Evolutionary conservation across 2,113 vertebrate species (phyloP).

Genomic region (Menidia beryllina): DNA sequence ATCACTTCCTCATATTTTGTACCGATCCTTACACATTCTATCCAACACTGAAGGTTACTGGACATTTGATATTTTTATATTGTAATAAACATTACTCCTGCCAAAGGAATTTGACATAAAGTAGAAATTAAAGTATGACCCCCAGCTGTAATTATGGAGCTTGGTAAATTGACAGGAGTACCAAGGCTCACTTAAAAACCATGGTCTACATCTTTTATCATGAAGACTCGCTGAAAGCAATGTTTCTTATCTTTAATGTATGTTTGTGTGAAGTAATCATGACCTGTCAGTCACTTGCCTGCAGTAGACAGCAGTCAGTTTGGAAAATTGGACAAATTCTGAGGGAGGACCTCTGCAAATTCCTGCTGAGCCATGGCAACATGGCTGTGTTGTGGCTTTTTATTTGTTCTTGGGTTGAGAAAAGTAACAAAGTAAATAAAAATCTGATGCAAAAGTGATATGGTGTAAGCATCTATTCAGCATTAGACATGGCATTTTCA

Average conservation of each 20-base stretch:
- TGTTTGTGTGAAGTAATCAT: not conserved
- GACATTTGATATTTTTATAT: constrained; percentile 36
- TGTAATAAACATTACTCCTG: constrained; percentile 8
- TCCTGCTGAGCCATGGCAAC: not conserved
- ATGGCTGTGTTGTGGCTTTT: not conserved
- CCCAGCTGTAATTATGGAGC: constrained; percentile 43
- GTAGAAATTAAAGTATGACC: constrained; percentile 48
- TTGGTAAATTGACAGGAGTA: constrained; percentile 42
- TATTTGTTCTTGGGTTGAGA: too few species aligned
- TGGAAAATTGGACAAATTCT: not conserved
- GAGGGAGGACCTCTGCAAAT: not conserved
- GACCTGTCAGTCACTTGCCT: not conserved
- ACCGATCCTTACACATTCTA: constrained; percentile 25
- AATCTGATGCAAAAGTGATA: not conserved
- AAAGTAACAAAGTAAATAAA: too few species aligned
- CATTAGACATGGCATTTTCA: not conserved
- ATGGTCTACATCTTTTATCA: constrained; percentile 10
- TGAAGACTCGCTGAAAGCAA: not conserved
- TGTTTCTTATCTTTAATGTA: not conserved
- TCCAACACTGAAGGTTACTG: constrained; percentile 7
- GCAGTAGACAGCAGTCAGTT: not conserved
- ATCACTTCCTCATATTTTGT: constrained; percentile 14
- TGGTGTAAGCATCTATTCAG: not conserved
- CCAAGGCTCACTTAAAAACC: constrained; percentile 38
- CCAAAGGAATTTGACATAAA: constrained; percentile 46